These are phyloP conservation scores for Chlamydotis undulata DNA, from an alignment of 2,113 vertebrate genomes.

Conservation along the genomic window DNA sequence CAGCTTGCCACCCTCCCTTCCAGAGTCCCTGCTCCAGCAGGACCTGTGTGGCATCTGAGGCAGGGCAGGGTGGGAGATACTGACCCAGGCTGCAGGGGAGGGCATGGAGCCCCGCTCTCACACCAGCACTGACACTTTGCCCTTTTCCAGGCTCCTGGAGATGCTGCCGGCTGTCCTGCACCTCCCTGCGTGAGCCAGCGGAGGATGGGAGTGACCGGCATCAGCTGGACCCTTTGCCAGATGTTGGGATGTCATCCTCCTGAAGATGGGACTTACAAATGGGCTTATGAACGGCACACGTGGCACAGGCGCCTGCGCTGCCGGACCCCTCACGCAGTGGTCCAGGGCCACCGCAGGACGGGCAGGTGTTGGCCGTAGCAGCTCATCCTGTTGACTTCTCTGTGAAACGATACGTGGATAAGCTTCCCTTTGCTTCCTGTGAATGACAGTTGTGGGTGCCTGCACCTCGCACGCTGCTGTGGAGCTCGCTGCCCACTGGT, in stretches of 20 bases:
- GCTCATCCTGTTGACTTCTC: background rate
- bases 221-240: background rate
- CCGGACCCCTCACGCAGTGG: rapidly evolving
- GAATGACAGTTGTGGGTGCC: background rate
- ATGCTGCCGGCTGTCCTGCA: background rate
- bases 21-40: background rate
- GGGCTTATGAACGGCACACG: background rate
- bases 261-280: background rate
- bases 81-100: background rate
- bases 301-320: background rate
- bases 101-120: rapidly evolving
- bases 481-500: background rate
- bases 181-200: background rate
- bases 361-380: background rate
- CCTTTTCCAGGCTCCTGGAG: constrained; percentile 56
- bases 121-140: background rate
- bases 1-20: background rate
- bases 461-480: rapidly evolving
- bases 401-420: background rate
- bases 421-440: background rate
- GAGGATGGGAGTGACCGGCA: background rate
- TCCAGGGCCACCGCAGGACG: background rate
- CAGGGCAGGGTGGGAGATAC: background rate
- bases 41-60: background rate
- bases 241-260: background rate